Evolutionary conservation across 2,888 invertebrate species (phyloP), one percentile per base, ranked within the genome.

Genomic region (Archips crataeganus): DNA sequence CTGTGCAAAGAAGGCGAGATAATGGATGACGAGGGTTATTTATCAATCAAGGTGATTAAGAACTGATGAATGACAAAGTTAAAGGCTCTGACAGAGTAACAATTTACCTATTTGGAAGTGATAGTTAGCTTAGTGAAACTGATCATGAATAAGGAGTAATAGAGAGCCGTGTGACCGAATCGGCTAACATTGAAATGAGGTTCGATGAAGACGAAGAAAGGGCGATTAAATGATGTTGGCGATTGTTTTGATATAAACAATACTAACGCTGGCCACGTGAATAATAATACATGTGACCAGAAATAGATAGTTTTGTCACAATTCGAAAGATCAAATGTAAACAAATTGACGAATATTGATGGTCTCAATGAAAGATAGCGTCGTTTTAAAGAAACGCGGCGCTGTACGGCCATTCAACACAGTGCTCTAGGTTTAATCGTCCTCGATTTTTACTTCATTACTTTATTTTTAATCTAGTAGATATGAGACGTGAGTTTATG

Each of bases 1-100:
- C 65, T 71, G 71, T 6, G 65, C 65, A 60, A 68, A 63, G 63
- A 68, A 63, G 63, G 63, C 32, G 13, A 34, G 63, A 63, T 45
- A 63, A 11, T 32, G n/a, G 32, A 4, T 63, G 63, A 63, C 63
- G 63, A 47, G 63, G 63, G 63, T 63, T 62, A 42, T 42, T 45
- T 63, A 47, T 47, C 63, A 63, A 63, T 47, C 47, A 63, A 63
- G 11, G 57, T 32, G 57, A 57, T 57, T 57, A 57, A 11, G 32
- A 57, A 57, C 57, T 32, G 57, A 32, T 32, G 57, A 3, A 3
- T 57, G 57, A 32, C 32, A 57, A 57, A 57, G 32, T 57, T 57
- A 3, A 9, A 9, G 9, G 54, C 23, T 54, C 9, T 23, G 54
- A 54, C 54, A 23, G 54, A 9, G 9, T 11, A 23, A 32, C 32